These are phyloP conservation scores for Cavia porcellus DNA, from an alignment of 2,113 vertebrate species.

Conservation along the genomic window DNA sequence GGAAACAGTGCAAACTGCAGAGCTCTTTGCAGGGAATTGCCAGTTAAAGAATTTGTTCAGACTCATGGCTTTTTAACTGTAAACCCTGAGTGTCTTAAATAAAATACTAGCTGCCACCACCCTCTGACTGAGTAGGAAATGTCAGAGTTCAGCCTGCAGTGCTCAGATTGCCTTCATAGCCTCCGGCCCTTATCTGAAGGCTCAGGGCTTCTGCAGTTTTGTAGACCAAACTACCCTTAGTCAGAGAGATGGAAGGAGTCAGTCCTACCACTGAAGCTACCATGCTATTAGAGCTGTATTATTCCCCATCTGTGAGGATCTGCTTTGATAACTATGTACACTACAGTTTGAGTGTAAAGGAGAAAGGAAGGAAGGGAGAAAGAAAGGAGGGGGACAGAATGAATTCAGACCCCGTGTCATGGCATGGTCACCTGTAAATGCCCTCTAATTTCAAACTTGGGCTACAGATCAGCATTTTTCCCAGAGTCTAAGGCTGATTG, in stretches of 20 bases:
- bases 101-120: neutral
- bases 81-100: constrained; percentile 60
- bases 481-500: neutral
- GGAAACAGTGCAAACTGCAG: neutral
- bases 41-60: constrained; percentile 69
- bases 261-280: neutral
- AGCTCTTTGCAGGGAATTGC: constrained; percentile 66
- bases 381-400: neutral
- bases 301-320: neutral
- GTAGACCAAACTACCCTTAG: neutral
- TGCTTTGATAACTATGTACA: neutral
- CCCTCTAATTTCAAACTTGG: fast-evolving
- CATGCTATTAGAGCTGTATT: neutral
- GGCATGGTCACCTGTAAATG: neutral
- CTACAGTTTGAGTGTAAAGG: neutral
- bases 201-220: neutral
- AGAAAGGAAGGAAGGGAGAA: neutral
- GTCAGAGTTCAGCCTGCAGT: neutral
- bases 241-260: neutral
- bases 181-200: too few species aligned
- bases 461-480: neutral
- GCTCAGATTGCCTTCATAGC: neutral
- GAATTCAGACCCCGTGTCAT: neutral
- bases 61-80: constrained; percentile 31
- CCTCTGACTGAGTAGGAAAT: neutral